Conservation (phyloP, 2,888 invertebrate species). For the Thecocarcelia acutangulata region DNA sequence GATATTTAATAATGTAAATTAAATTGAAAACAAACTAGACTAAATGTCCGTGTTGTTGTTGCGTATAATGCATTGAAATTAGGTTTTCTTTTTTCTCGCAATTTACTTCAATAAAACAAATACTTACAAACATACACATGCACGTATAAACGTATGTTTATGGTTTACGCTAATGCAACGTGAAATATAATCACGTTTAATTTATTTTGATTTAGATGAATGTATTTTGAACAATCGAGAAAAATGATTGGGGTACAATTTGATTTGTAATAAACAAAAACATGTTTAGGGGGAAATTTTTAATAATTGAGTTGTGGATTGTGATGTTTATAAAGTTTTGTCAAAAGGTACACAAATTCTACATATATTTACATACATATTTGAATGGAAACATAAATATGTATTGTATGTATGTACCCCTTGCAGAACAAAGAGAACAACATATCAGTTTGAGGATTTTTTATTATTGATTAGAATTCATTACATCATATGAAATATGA, state of each 20-base stretch:
- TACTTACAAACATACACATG: neutral
- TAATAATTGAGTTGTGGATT: no score
- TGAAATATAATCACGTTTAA: slow-evolving; percentile 39
- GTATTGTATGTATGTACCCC: no score
- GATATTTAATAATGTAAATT: slow-evolving; percentile 33
- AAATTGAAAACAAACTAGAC: slow-evolving; percentile 25
- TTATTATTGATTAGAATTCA: no score
- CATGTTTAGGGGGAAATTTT: slow-evolving; percentile 1
- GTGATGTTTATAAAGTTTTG: no score
- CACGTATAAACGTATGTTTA: slow-evolving; percentile 10
- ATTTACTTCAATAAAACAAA: neutral
- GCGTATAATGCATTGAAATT: slow-evolving; percentile 26
- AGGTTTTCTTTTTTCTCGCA: neutral
- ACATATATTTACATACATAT: no score
- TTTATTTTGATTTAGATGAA: neutral
- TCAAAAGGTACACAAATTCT: no score
- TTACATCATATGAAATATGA: no score
- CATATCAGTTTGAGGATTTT: no score
- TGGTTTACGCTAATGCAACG: slow-evolving; percentile 4
- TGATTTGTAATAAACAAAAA: slow-evolving; percentile 12
- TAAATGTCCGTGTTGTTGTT: slow-evolving; percentile 27
- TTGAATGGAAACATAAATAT: no score
- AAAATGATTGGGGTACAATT: slow-evolving; percentile 13
- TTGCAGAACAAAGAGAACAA: no score
- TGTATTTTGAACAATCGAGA: slow-evolving; percentile 15